Evolutionary conservation across 1,140 invertebrate genomes (phyloP).

Genomic region (Sminthurides bifidus): DNA sequence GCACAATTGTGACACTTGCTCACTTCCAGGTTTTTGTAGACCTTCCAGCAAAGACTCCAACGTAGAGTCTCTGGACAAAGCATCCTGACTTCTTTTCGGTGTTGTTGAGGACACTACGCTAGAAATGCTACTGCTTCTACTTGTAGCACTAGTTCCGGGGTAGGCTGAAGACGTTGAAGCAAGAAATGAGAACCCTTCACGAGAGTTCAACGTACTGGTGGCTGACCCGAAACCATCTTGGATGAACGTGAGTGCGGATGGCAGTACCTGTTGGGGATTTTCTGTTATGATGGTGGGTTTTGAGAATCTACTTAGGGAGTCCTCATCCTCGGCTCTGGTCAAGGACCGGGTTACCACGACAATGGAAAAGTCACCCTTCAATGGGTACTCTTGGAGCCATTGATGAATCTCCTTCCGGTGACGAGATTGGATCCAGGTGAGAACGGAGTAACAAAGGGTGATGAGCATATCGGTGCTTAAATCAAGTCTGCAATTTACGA

Average conservation of each 20-base stretch:
- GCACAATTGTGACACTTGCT: constrained; percentile 23
- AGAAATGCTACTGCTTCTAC: constrained; percentile 10
- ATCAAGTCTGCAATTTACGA: not conserved
- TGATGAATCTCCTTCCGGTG: constrained; percentile 13
- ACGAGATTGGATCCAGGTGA: constrained; percentile 27
- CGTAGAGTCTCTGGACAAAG: no score
- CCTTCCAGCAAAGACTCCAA: no score
- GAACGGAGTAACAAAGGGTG: constrained; percentile 24
- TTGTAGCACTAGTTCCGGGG: not conserved
- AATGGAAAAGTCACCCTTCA: constrained; percentile 16
- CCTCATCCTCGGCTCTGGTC: not conserved
- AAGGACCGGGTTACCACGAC: not conserved
- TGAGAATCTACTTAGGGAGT: no score
- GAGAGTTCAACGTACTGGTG: no score
- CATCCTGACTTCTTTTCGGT: no score
- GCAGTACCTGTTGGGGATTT: no score
- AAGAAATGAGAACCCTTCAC: no score
- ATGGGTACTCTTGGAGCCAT: constrained; percentile 22
- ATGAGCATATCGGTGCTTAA: constrained; percentile 17
- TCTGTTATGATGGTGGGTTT: no score
- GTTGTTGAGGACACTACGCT: not conserved
- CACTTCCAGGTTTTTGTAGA: not conserved
- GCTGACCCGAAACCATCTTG: no score
- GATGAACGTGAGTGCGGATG: no score
- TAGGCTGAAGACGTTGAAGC: not conserved